These are phyloP conservation scores for Pelochelys cantorii DNA, from an alignment of 2,797 vertebrate genomes.

Conservation along the genomic window DNA sequence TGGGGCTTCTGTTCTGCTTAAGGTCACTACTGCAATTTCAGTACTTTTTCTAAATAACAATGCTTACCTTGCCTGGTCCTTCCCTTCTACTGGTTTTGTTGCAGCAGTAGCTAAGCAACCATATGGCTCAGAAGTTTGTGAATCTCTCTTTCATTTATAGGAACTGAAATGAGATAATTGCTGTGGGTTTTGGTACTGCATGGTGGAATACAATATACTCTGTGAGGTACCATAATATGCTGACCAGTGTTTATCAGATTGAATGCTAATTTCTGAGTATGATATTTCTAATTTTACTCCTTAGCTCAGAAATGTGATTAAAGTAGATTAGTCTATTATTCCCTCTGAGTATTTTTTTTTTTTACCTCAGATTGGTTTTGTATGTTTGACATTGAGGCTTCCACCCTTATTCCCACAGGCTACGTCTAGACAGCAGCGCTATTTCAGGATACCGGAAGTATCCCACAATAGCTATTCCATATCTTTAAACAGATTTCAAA, in stretches of 20 bases:
- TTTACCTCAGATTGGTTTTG: neutral
- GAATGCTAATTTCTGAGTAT: neutral
- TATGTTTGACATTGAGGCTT: neutral
- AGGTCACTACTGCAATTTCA: neutral
- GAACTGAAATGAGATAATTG: neutral
- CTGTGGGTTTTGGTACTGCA: neutral
- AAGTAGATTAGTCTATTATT: neutral
- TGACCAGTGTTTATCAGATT: neutral
- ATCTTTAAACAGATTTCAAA: too few relatives aligned
- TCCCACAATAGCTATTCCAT: too few relatives aligned
- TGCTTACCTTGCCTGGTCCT: neutral
- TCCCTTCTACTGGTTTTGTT: neutral
- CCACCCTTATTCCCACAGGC: neutral
- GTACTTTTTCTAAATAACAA: neutral
- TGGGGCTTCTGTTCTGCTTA: neutral
- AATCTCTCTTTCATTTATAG: neutral
- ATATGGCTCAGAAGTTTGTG: accelerated
- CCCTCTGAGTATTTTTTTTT: neutral
- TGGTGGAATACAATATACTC: neutral
- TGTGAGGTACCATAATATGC: neutral
- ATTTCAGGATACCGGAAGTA: too few relatives aligned
- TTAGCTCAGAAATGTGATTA: neutral
- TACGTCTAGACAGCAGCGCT: too few relatives aligned
- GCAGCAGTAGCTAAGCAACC: neutral
- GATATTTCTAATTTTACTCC: neutral